Percentiles rank a stretch among this genome's conserved stretches.
phyloP scores from a whole-genome alignment of 2,888 invertebrate species.

The Amphipoea oculea region DNA sequence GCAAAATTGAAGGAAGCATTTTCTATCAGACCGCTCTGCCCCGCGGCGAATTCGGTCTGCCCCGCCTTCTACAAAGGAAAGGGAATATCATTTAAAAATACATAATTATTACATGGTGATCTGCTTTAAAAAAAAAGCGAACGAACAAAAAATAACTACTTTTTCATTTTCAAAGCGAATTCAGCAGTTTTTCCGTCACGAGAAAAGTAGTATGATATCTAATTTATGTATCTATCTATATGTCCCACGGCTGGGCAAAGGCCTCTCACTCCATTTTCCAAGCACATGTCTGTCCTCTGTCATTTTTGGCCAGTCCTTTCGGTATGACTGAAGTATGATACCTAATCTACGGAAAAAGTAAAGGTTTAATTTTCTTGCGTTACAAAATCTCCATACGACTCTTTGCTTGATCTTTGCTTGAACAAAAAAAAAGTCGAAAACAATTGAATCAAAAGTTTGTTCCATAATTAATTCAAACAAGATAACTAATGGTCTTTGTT shows the following conservation, averaged over 20 bases:
- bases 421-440: neutral
- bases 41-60: constrained; percentile 24
- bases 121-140: neutral
- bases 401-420: neutral
- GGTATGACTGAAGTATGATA: neutral
- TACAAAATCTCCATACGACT: neutral
- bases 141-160: neutral
- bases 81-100: neutral
- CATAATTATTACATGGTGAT: neutral
- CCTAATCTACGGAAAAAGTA: neutral
- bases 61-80: constrained; percentile 1
- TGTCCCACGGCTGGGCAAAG: too few species aligned
- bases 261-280: neutral
- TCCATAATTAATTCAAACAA: constrained; percentile 40
- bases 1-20: constrained; percentile 11
- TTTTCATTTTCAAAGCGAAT: neutral
- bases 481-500: constrained; percentile 51
- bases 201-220: neutral
- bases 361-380: neutral
- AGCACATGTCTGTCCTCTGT: too few species aligned
- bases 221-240: too few species aligned
- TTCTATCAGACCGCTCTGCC: constrained; percentile 7
- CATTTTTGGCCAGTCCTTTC: neutral
- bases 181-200: neutral
- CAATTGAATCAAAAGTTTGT: constrained; percentile 14